Base-by-base conservation (phyloP, 1,140 invertebrate genomes). In the Drosophila malerkotliana region DNA sequence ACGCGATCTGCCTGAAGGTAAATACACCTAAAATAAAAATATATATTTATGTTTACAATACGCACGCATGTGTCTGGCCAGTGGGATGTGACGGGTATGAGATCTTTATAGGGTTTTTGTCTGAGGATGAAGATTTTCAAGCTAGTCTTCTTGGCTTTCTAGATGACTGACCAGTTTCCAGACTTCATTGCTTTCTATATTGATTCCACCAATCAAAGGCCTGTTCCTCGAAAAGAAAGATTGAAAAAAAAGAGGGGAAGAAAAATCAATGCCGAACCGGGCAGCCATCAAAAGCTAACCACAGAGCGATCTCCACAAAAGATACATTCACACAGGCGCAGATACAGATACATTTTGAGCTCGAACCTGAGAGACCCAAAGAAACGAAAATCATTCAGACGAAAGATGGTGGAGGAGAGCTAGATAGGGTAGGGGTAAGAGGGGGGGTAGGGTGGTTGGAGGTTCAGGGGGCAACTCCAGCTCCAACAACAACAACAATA, bases 251-350 rank as follows among this genome's bases (percentile, higher is more conserved):
- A 41, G 66, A 77, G 80, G 79, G 79, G 80, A 83, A 82, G 74
- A 44, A 45, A 63, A 56, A 67, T 75, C 53, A 66, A 74, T 74
- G 71, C 60, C 53, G 52, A 66, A 54, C 72, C 56, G 72, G 72
- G 61, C 72, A 74, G 72, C 72, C 73, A 76, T 85, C 82, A 78
- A 79, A 37, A 84, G 80, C 79, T 52, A 71, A 71, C 47, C 55
- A 83, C 62, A 85, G 49, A 12, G 41, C 55, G 61, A 59, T 63
- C 54, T 63, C 30, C 10, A n/a, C 26, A 49, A 37, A 57, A 60
- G 53, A 52, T 44, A 28, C 55, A 47, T n/a, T 28, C 24, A 45
- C 14, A 45, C 55, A 18, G 55, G 30, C 21, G 51, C 24, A 71
- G 44, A 47, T 39, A 75, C 71, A 64, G 37, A 69, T 44, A 64